phyloP scores from a whole-genome alignment of 2,797 vertebrate genomes.

The Myripristis jacobus region DNA sequence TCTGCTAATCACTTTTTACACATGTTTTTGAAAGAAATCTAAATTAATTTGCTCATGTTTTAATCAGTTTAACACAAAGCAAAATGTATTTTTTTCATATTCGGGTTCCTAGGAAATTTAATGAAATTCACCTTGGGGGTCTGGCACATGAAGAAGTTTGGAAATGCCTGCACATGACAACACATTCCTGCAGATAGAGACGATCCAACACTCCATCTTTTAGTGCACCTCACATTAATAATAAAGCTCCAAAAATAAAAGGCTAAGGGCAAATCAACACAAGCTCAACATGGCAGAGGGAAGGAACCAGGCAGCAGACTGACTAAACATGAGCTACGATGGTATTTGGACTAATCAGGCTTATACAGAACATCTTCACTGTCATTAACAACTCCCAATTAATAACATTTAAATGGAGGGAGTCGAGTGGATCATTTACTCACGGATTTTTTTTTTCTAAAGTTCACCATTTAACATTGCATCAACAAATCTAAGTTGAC shows the following conservation, averaged over 20 bases:
- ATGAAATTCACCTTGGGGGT: no score
- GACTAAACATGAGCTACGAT: conserved; percentile 28
- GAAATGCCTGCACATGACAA: no score
- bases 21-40: no score
- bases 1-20: no score
- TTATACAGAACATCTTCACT: conserved; percentile 30
- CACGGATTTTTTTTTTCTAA: no score
- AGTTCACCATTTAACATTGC: conserved; percentile 20
- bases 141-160: no score
- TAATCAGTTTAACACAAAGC: no score
- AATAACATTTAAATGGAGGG: conserved; percentile 55
- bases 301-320: conserved; percentile 20
- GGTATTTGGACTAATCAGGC: conserved; percentile 57
- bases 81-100: no score
- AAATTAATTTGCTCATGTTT: no score
- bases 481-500: conserved; percentile 37
- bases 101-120: no score
- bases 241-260: conserved; percentile 59
- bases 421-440: conserved; percentile 60
- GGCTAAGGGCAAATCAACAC: conserved; percentile 55
- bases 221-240: conserved; percentile 67
- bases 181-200: conserved; percentile 45
- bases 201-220: conserved; percentile 54
- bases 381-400: conserved; percentile 39
- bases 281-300: conserved; percentile 31